Evolutionary conservation across 2,888 invertebrate species (phyloP).

Genomic region (Tetrapedia diversipes): DNA sequence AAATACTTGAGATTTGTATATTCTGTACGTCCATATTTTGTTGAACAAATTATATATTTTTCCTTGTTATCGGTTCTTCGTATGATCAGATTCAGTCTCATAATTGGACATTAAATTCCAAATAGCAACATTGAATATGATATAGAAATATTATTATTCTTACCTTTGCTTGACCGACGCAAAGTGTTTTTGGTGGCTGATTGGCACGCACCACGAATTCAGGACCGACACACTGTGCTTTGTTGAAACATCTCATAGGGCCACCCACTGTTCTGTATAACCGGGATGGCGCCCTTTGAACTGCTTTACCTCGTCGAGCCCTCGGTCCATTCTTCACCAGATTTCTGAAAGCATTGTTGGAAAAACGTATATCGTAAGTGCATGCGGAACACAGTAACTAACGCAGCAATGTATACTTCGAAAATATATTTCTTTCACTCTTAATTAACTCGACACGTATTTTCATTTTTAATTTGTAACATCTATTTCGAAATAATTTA

Average conservation of each 20-base stretch:
- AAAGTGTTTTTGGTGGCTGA: constrained; percentile 86
- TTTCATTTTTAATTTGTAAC: not conserved
- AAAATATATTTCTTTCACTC: not conserved
- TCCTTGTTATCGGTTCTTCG: too few species aligned
- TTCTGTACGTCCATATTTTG: too few species aligned
- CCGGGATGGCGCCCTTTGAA: constrained; percentile 89
- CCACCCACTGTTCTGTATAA: constrained; percentile 86
- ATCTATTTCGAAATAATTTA: too few species aligned
- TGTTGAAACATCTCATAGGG: constrained; percentile 81
- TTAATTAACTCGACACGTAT: not conserved
- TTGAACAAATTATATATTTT: too few species aligned
- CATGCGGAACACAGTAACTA: too few species aligned
- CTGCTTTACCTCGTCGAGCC: constrained; percentile 85
- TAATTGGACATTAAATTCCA: too few species aligned
- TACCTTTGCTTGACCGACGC: constrained; percentile 85
- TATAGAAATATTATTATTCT: constrained; percentile 11
- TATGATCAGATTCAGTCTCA: too few species aligned
- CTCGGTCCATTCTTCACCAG: constrained; percentile 76
- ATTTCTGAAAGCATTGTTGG: constrained; percentile 63
- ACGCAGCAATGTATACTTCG: too few species aligned
- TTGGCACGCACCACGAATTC: constrained; percentile 90
- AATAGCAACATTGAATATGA: not conserved
- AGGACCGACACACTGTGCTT: constrained; percentile 86
- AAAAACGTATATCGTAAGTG: not conserved
- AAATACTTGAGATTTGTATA: too few species aligned